phyloP scores from a whole-genome alignment of 1,140 invertebrate genomes.

The Lamellibrachia luymesi region DNA sequence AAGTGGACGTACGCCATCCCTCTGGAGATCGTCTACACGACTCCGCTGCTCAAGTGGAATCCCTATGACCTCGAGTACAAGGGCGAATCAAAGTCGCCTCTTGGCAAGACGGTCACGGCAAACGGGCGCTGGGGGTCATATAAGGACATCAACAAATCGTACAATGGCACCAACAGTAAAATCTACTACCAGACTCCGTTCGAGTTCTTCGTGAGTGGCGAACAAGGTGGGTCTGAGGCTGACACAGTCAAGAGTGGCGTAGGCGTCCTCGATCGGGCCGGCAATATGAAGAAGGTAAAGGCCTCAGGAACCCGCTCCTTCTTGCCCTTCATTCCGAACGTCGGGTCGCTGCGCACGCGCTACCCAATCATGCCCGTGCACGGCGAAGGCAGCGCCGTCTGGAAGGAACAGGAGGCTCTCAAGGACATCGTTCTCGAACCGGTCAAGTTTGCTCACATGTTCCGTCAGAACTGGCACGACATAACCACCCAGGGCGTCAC shows the following conservation, averaged over 20 bases:
- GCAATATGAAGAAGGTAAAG: constrained; percentile 24
- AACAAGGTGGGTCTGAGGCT: background rate
- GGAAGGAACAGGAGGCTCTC: constrained; percentile 42
- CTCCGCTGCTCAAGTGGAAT: constrained; percentile 37
- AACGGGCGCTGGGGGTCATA: background rate
- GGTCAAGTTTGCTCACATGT: constrained; percentile 9
- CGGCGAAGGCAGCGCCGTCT: constrained; percentile 35
- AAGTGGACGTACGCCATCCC: no score
- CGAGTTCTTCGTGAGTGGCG: background rate
- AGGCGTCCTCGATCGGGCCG: constrained; percentile 34
- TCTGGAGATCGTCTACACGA: constrained; percentile 33
- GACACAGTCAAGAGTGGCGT: constrained; percentile 19
- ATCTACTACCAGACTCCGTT: constrained; percentile 36
- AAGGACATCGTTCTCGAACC: constrained; percentile 38
- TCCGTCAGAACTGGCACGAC: background rate
- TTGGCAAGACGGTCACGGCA: background rate
- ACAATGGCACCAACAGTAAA: constrained; percentile 34
- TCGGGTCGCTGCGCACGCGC: constrained; percentile 37
- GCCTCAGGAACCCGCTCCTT: constrained; percentile 35
- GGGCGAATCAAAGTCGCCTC: constrained; percentile 31
- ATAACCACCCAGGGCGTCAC: no score
- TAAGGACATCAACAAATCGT: constrained; percentile 27
- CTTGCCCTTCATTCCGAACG: constrained; percentile 34
- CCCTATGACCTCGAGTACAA: constrained; percentile 32
- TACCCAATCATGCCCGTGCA: constrained; percentile 21